These are phyloP conservation scores for Cheilosia variabilis DNA, from an alignment of 2,888 invertebrate species.

Conservation along the genomic window DNA sequence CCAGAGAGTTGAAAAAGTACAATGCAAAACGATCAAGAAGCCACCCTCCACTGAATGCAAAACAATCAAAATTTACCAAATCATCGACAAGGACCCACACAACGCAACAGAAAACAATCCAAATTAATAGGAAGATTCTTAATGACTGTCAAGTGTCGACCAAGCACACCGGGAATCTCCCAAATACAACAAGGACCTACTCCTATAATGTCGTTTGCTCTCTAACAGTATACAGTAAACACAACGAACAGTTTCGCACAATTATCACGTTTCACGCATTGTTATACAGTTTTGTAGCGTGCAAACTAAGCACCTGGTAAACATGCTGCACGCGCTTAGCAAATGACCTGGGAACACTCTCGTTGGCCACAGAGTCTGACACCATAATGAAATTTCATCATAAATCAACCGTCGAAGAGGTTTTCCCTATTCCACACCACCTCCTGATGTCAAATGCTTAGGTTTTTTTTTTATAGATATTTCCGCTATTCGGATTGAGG, in stretches of 20 bases:
- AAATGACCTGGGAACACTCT: background rate
- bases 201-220: too few relatives aligned
- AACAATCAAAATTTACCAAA: too few relatives aligned
- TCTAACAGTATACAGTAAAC: background rate
- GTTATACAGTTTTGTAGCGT: background rate
- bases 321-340: background rate
- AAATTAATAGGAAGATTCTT: too few relatives aligned
- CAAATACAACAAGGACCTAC: too few relatives aligned
- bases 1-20: too few relatives aligned
- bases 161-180: too few relatives aligned
- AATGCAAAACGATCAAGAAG: too few relatives aligned
- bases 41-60: too few relatives aligned
- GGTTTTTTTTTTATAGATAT: background rate
- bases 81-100: too few relatives aligned
- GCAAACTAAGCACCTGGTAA: constrained; percentile 12
- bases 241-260: background rate
- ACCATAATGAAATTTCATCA: background rate
- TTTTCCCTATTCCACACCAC: background rate
- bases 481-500: background rate
- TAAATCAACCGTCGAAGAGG: background rate
- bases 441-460: background rate
- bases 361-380: background rate
- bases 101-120: too few relatives aligned
- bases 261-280: background rate
- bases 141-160: too few relatives aligned